Conservation (phyloP, 2,113 vertebrate genomes). For the Glaucomys volans region DNA sequence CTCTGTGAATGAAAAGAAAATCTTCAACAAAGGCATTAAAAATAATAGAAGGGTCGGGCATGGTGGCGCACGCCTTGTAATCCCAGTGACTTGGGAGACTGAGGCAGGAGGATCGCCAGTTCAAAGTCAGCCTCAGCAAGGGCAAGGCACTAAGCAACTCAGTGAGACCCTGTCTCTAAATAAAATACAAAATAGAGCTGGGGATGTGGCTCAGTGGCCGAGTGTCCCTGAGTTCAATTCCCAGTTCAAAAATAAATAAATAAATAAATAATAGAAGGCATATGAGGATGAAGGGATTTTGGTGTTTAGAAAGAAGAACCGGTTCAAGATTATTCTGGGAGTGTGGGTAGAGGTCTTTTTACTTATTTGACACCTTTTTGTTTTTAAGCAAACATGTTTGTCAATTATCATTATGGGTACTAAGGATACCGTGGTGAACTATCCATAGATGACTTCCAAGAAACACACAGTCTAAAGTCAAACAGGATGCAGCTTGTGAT, state of each 20-base stretch:
- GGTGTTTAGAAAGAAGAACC: background rate
- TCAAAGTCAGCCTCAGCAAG: too few species aligned
- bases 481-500: background rate
- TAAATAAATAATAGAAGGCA: background rate
- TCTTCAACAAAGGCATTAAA: background rate
- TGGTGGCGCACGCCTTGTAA: too few species aligned
- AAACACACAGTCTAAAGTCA: background rate
- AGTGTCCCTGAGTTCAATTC: too few species aligned
- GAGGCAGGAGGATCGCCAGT: too few species aligned
- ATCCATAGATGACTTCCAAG: background rate
- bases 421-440: background rate
- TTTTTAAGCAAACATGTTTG: background rate
- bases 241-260: too few species aligned
- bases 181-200: too few species aligned
- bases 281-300: background rate
- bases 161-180: too few species aligned
- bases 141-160: too few species aligned
- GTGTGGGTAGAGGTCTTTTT: background rate
- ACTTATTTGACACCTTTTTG: background rate
- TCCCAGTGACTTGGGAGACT: too few species aligned
- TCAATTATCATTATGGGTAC: background rate
- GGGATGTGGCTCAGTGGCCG: too few species aligned
- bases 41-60: background rate
- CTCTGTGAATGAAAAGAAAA: slow-evolving; percentile 4
- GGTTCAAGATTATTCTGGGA: background rate